Base-by-base conservation (phyloP, 2,113 vertebrate genomes). In the Elephantulus edwardii region DNA sequence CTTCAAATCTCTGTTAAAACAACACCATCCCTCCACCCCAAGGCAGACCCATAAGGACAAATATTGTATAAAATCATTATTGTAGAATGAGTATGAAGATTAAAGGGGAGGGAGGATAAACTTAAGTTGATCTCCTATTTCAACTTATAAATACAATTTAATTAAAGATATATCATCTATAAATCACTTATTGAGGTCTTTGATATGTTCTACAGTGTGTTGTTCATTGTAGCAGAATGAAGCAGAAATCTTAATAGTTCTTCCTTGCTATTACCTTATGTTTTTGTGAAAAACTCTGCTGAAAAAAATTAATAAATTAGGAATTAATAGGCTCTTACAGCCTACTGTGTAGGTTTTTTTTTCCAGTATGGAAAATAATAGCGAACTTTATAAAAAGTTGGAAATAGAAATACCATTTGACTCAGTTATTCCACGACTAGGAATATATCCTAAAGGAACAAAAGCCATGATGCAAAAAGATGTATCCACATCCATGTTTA, bases 181-280 rank as follows among this genome's bases (percentile, higher is more conserved):
- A 26, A 81, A 56, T 60, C 81, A 78, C 64, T 86, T 54, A 80
- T 26, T n/a, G 14, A 76, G 33, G 90, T 3, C 50, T 81, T 58
- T 48, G 14, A 68, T 74, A 78, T 19, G 14, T 22, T 93, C 66
- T 46, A 17, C 48, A 52, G 7, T 77, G 2, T n/a, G 60, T 44
- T 70, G 6, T 60, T 93, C 50, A 70, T 33, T 68, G 35, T 46
- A 81, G 38, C 44, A 90, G 76, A 94, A 24, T 13, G 19, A 76
- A 4, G 20, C 83, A 30, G 12, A 9, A 60, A 7, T 35, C 16
- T 12, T 74, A 75, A 84, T 86, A 19, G 17, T n/a, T 24, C 6
- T 86, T 93, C 87, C 50, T 50, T 68, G 81, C n/a, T 22, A 58
- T 20, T 86, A 40, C 5, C 19, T 70, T 93, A 22, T 92, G 56